Evolutionary conservation across 2,888 invertebrate species (phyloP).

Genomic region (Saturnia pavonia): DNA sequence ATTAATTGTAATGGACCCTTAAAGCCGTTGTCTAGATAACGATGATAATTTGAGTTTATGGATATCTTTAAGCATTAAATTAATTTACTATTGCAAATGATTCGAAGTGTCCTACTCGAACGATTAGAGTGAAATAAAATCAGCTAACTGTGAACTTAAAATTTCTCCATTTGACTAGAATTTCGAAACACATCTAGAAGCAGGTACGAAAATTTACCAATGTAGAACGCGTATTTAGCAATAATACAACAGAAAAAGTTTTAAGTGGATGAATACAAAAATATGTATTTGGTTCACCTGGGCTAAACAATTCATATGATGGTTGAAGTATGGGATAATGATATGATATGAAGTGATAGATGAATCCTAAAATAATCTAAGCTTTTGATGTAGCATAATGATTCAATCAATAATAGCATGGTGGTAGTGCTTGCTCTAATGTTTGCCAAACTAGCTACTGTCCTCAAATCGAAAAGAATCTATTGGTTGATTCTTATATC

Average conservation of each 20-base stretch:
- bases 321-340: no score
- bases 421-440: not conserved
- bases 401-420: not conserved
- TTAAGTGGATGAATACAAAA: no score
- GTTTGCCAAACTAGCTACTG: not conserved
- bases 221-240: no score
- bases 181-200: not conserved
- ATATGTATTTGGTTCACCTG: no score
- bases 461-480: not conserved
- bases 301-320: no score
- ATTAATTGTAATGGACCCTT: conserved; percentile 15
- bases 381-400: not conserved
- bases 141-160: not conserved
- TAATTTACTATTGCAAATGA: conserved; percentile 7
- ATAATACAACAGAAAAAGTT: no score
- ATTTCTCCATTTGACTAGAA: not conserved
- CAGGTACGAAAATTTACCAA: no score
- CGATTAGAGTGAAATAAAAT: not conserved
- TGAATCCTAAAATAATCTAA: not conserved
- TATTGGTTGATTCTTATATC: not conserved
- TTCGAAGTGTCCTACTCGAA: not conserved
- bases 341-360: no score
- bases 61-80: conserved; percentile 1
- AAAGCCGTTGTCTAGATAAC: conserved; percentile 1
- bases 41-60: conserved; percentile 8